Evolutionary conservation across 2,888 invertebrate species (phyloP), one percentile per base, ranked within the genome.

Genomic region (Metellina segmentata): DNA sequence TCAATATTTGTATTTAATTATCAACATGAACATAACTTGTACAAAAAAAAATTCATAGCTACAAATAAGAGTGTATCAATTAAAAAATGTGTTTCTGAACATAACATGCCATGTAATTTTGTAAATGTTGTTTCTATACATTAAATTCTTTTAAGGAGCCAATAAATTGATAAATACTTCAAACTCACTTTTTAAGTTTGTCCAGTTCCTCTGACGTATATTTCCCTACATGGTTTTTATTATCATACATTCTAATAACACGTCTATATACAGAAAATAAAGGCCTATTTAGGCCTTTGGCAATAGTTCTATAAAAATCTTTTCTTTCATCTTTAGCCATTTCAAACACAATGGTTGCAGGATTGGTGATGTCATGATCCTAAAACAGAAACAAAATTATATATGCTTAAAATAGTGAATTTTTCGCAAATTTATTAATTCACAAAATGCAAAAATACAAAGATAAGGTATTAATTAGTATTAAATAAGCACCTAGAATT

Each of bases 241-340:
- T 94, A 93, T 95, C 95, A 93, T 95, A 95, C 95, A 95, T 95
- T 88, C 95, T 94, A 16, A 95, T 95, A 0, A 95, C 95, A 69
- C 95, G 94, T 70, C 95, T 93, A 92, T 95, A 95, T 20, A 95
- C 95, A 83, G 95, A 95, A 93, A 95, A 95, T 85, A 95, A 94
- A 2, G 95, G 95, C 6, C 95, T 94, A 93, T 95, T 94, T 34
- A 95, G 93, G 9, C 95, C 95, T 87, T 94, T 94, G 5, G 95
- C 95, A 71, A 95, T 94, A 2, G 94, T 94, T 52, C 95, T 94
- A 93, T 95, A 95, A 93, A 95, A 95, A 89, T 95, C 95, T 93
- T 95, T 95, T 77, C 95, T 93, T 93, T 95, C 95, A 93, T 95
- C 95, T 93, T 95, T 95, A 0, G 95, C 94, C 95, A 95, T 95